phyloP scores from a whole-genome alignment of 2,113 vertebrate genomes.

The Ictalurus punctatus region DNA sequence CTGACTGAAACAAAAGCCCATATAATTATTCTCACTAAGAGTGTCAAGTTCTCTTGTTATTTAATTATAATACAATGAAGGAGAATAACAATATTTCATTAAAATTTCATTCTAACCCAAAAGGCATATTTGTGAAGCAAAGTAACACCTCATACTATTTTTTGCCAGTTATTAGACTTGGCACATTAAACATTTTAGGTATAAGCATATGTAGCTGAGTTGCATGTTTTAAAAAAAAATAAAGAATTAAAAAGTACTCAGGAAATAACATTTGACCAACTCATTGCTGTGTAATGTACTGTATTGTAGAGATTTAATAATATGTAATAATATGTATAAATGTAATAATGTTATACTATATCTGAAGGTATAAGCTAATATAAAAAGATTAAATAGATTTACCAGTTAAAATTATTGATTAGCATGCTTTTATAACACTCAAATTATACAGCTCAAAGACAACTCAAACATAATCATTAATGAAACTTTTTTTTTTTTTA shows the following conservation, averaged over 20 bases:
- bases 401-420: constrained; percentile 1
- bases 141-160: not conserved
- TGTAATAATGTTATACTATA: not conserved
- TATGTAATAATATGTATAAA: not conserved
- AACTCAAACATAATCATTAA: not conserved
- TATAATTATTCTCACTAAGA: not conserved
- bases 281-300: not conserved
- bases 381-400: constrained; percentile 17
- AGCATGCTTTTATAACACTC: constrained; percentile 20
- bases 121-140: not conserved
- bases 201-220: constrained; percentile 35
- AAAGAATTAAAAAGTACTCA: not conserved
- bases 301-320: not conserved
- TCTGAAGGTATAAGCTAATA: not conserved
- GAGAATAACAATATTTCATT: not conserved
- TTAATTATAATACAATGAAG: not conserved
- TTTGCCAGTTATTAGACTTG: constrained; percentile 56
- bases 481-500: not conserved
- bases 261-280: constrained; percentile 9
- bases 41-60: not conserved
- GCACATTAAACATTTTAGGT: constrained; percentile 61
- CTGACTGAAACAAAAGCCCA: constrained; percentile 45
- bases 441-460: constrained; percentile 5
- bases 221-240: constrained; percentile 7
- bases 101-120: not conserved